Percentiles rank a stretch among this genome's conserved stretches.
These are phyloP conservation scores for Aythya baeri DNA, from an alignment of 2,113 vertebrate species.

Conservation along the genomic window DNA sequence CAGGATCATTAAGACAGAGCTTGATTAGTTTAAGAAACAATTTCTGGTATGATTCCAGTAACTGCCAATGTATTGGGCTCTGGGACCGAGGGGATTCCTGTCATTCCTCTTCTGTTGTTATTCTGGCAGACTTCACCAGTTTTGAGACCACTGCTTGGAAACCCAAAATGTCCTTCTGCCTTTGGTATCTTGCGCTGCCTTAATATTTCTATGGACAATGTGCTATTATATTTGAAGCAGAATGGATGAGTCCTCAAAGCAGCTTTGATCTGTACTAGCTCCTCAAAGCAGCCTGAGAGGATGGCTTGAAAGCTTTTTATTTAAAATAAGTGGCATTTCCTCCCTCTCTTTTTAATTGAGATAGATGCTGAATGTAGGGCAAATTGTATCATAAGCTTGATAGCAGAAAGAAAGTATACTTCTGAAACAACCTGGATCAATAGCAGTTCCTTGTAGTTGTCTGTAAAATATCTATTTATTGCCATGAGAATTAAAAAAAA, in stretches of 20 bases:
- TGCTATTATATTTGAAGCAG: conserved; percentile 32
- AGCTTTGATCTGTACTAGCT: conserved; percentile 68
- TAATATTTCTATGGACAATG: conserved; percentile 24
- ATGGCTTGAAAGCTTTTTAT: conserved; percentile 71
- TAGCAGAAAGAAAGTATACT: background rate
- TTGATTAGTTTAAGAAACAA: background rate
- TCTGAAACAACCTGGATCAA: conserved; percentile 58
- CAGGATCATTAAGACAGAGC: background rate
- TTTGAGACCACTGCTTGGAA: conserved; percentile 3
- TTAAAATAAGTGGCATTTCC: conserved; percentile 70
- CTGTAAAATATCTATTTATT: conserved; percentile 33
- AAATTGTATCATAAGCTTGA: conserved; percentile 53
- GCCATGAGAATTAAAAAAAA: background rate
- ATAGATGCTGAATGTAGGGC: conserved; percentile 62
- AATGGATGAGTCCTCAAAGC: conserved; percentile 64
- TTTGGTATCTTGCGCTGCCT: conserved; percentile 35
- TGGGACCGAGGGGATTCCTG: background rate
- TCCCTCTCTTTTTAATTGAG: conserved; percentile 72
- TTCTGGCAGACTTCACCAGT: conserved; percentile 33
- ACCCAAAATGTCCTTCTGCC: background rate
- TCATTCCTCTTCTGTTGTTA: background rate
- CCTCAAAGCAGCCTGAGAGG: conserved; percentile 63
- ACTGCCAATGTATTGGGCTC: background rate
- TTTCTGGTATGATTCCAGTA: background rate
- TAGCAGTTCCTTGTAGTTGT: conserved; percentile 50